These are phyloP conservation scores for Myodes glareolus DNA, from an alignment of 2,113 vertebrate genomes.

Conservation along the genomic window DNA sequence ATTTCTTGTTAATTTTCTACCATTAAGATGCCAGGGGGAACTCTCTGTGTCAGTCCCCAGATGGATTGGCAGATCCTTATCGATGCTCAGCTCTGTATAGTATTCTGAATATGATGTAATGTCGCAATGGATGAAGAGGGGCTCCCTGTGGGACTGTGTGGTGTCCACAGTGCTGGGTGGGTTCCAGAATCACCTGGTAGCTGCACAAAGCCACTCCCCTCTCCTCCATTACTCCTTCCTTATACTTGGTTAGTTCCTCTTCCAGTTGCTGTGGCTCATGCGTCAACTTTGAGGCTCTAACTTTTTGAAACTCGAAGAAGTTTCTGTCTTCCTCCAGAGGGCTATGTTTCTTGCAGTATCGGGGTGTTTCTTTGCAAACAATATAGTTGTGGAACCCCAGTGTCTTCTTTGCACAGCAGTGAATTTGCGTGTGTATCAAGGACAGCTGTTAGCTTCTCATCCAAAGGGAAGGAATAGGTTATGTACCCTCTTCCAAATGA, in stretches of 20 bases:
- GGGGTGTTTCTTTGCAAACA: slow-evolving; percentile 18
- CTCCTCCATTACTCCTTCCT: background rate
- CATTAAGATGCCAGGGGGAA: background rate
- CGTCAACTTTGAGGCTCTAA: background rate
- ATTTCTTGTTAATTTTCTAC: background rate
- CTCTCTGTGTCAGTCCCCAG: background rate
- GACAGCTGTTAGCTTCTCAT: slow-evolving; percentile 17
- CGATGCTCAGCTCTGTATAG: background rate
- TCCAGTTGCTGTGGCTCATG: background rate
- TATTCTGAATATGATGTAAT: accelerated
- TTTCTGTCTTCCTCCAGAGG: background rate
- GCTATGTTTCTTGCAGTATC: background rate
- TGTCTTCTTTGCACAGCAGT: slow-evolving; percentile 3
- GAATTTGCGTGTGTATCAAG: slow-evolving; percentile 12
- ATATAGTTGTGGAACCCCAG: background rate
- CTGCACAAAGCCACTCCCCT: background rate
- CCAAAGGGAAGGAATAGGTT: slow-evolving; percentile 1
- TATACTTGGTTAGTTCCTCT: background rate
- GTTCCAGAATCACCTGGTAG: background rate
- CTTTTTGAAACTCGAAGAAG: background rate
- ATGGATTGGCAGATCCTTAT: background rate
- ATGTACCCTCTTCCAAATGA: background rate
- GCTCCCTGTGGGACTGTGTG: background rate
- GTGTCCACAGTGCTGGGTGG: too few relatives aligned
- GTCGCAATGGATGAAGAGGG: background rate